Conservation (phyloP, 2,797 vertebrate species). For the Alauda arvensis region DNA sequence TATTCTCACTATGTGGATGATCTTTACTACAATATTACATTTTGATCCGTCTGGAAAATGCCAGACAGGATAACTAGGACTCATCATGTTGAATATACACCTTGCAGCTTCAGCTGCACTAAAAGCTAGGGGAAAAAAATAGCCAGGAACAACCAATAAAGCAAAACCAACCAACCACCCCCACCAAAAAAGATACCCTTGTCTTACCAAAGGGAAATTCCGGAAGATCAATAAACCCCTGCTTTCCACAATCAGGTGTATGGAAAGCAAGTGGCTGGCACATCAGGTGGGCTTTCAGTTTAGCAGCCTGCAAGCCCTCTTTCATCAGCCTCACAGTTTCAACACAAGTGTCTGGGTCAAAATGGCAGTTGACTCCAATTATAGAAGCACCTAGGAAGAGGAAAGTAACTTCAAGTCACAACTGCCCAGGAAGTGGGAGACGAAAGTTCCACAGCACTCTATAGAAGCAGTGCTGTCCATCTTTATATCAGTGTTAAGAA, state of each 20-base stretch:
- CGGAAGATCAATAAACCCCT: conserved; percentile 93
- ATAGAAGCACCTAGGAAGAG: conserved; percentile 83
- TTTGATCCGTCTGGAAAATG: neutral
- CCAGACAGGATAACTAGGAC: neutral
- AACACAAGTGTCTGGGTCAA: conserved; percentile 85
- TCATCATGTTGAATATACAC: neutral
- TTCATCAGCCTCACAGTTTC: conserved; percentile 91
- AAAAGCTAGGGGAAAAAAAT: neutral
- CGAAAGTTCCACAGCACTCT: neutral
- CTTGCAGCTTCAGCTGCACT: neutral
- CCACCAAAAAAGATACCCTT: neutral
- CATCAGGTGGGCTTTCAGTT: conserved; percentile 89
- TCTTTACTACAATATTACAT: neutral
- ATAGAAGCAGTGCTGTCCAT: neutral
- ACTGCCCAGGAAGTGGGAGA: neutral
- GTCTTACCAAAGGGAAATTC: conserved; percentile 93
- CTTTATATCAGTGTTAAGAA: neutral
- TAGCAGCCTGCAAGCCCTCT: conserved; percentile 83
- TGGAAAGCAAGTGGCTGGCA: conserved; percentile 88
- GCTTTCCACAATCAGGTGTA: conserved; percentile 89
- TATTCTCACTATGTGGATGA: neutral
- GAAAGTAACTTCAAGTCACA: neutral
- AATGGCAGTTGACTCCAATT: conserved; percentile 93
- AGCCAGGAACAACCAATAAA: neutral
- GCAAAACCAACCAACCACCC: neutral